A percentile compares a stretch with the other conserved stretches of the same genome.
Conservation (phyloP, 2,113 vertebrate genomes). For the Probosciger aterrimus region DNA sequence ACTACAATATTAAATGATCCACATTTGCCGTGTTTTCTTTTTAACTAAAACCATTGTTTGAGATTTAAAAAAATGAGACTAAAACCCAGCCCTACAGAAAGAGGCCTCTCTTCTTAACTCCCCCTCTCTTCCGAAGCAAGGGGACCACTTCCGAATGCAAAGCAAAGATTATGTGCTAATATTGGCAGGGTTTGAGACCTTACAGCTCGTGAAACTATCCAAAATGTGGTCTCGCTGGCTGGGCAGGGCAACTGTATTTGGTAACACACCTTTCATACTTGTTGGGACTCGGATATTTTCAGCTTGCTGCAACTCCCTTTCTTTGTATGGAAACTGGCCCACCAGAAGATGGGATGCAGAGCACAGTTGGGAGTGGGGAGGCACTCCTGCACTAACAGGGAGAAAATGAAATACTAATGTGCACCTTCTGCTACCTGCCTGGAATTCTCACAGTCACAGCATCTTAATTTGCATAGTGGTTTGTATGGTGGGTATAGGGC, state of each 20-base stretch:
- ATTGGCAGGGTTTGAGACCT: background rate
- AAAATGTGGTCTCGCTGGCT: background rate
- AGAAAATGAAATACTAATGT: background rate
- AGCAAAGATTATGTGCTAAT: background rate
- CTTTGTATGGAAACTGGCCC: background rate
- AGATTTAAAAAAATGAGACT: background rate
- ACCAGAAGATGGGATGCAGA: background rate
- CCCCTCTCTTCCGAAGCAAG: background rate
- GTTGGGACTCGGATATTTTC: background rate
- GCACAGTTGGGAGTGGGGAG: fast-evolving
- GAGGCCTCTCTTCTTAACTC: background rate
- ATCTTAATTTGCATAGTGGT: background rate
- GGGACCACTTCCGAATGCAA: background rate
- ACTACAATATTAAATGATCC: background rate
- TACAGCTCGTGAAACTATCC: background rate
- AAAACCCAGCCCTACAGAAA: background rate
- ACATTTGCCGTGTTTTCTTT: background rate
- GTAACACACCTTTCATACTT: background rate
- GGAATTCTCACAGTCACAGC: background rate
- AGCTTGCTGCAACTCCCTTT: background rate
- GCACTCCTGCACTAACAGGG: background rate
- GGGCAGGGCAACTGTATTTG: fast-evolving
- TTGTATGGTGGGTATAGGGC: background rate
- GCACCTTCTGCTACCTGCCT: background rate
- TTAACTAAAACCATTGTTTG: background rate